Evolutionary conservation across 1,140 invertebrate species (phyloP).

Genomic region (Drosophila subobscura): DNA sequence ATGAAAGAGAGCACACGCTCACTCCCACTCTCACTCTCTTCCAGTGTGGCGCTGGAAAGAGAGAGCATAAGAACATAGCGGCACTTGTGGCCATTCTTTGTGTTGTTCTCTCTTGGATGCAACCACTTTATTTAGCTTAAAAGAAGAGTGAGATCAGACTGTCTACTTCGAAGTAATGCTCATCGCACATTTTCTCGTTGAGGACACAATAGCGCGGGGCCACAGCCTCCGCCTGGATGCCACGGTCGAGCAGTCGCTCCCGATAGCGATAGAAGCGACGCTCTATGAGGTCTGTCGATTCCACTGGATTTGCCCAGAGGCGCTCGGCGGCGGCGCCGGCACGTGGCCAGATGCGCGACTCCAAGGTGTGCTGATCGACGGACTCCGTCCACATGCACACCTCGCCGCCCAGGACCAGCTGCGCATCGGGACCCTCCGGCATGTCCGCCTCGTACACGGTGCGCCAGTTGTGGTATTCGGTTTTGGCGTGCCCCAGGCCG

Average conservation of each 20-base stretch:
- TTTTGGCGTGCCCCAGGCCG: conserved; percentile 89
- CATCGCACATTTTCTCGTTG: conserved; percentile 87
- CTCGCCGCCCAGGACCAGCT: conserved; percentile 85
- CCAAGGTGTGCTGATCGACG: conserved; percentile 87
- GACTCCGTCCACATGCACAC: conserved; percentile 92
- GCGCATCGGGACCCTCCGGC: conserved; percentile 56
- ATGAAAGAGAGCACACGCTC: too few species aligned
- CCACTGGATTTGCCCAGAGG: conserved; percentile 89
- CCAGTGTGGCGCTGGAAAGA: too few species aligned
- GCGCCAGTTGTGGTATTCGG: conserved; percentile 88
- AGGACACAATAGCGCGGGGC: conserved; percentile 90
- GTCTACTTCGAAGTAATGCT: too few species aligned
- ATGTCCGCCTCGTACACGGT: conserved; percentile 86
- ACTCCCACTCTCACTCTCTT: too few species aligned
- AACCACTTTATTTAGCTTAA: too few species aligned
- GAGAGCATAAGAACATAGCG: too few species aligned
- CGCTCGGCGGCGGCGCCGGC: conserved; percentile 90
- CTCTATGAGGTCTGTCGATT: conserved; percentile 84
- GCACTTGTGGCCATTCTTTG: too few species aligned
- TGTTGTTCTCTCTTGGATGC: too few species aligned
- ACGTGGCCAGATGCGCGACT: conserved; percentile 90
- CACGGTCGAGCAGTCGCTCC: conserved; percentile 86
- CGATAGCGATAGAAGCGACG: conserved; percentile 88
- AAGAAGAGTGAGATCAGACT: too few species aligned
- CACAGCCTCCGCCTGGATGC: conserved; percentile 88